phyloP scores from a whole-genome alignment of 1,140 invertebrate genomes.

The Sesamia nonagrioides region DNA sequence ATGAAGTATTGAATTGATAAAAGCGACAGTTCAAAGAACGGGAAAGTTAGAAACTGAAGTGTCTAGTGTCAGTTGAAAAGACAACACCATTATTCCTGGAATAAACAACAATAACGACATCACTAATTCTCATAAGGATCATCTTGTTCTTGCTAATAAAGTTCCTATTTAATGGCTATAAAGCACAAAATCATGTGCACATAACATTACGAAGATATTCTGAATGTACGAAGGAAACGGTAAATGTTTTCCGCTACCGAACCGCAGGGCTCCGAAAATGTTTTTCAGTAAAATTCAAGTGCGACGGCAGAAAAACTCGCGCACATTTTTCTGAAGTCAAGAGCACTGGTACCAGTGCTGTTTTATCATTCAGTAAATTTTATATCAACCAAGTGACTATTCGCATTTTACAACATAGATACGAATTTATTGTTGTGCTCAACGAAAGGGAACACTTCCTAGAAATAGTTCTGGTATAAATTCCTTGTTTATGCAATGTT shows the following conservation, averaged over 20 bases:
- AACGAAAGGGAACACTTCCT: constrained; percentile 37
- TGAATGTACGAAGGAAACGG: constrained; percentile 57
- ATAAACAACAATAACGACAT: neutral
- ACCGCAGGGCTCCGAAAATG: constrained; percentile 75
- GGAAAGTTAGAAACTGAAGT: constrained; percentile 39
- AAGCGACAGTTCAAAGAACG: constrained; percentile 44
- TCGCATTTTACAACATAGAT: constrained; percentile 18
- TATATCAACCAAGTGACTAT: constrained; percentile 50
- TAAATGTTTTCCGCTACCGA: constrained; percentile 68
- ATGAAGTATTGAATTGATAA: constrained; percentile 45
- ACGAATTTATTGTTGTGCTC: constrained; percentile 34
- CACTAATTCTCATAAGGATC: neutral
- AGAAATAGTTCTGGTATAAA: constrained; percentile 39
- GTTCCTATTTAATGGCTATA: neutral
- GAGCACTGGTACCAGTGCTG: constrained; percentile 56
- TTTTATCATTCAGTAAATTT: constrained; percentile 69
- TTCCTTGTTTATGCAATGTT: constrained; percentile 39
- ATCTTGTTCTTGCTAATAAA: neutral
- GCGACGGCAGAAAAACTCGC: constrained; percentile 66
- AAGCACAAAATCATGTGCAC: constrained; percentile 12
- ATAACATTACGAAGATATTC: constrained; percentile 5
- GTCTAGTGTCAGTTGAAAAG: constrained; percentile 18
- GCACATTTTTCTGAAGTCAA: constrained; percentile 70
- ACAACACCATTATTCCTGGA: neutral
- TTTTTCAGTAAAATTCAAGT: constrained; percentile 72